Percentiles rank a stretch among this genome's conserved stretches.
phyloP scores from a whole-genome alignment of 1,140 invertebrate species.

The Orchesella cincta region DNA sequence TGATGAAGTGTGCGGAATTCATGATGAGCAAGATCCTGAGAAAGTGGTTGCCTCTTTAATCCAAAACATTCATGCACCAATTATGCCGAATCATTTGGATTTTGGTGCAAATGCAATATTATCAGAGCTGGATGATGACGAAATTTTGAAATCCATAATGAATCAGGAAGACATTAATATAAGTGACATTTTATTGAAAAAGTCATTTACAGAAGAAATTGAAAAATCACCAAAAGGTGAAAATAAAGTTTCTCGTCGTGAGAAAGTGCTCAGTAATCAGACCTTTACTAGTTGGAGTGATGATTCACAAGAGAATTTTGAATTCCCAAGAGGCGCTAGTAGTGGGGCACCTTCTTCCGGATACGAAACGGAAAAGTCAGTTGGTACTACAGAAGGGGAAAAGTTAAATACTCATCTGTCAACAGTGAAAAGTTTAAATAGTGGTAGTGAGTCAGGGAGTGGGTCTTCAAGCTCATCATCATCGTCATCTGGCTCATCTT shows the following conservation, averaged over 20 bases:
- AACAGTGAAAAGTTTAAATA: background rate
- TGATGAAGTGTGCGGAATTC: no score
- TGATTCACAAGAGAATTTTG: constrained; percentile 32
- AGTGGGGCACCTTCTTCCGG: background rate
- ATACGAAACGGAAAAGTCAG: constrained; percentile 6
- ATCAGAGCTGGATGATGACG: constrained; percentile 33
- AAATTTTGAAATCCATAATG: constrained; percentile 36
- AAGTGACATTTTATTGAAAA: constrained; percentile 1
- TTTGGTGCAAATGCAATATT: background rate
- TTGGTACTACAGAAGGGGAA: background rate
- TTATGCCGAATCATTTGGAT: background rate
- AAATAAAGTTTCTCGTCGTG: background rate
- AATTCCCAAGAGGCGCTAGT: background rate
- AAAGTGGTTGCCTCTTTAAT: background rate
- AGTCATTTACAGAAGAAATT: no score
- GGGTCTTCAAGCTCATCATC: background rate
- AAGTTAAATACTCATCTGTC: background rate
- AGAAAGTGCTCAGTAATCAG: background rate
- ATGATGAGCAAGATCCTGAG: constrained; percentile 1
- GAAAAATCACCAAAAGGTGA: background rate
- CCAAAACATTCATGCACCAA: background rate
- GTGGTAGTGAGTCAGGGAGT: background rate
- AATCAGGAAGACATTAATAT: constrained; percentile 37
- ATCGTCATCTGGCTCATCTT: constrained; percentile 13
- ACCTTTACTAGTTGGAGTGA: constrained; percentile 38